Conservation (phyloP, 2,888 invertebrate genomes). For the Branchinecta sandiegonensis region DNA sequence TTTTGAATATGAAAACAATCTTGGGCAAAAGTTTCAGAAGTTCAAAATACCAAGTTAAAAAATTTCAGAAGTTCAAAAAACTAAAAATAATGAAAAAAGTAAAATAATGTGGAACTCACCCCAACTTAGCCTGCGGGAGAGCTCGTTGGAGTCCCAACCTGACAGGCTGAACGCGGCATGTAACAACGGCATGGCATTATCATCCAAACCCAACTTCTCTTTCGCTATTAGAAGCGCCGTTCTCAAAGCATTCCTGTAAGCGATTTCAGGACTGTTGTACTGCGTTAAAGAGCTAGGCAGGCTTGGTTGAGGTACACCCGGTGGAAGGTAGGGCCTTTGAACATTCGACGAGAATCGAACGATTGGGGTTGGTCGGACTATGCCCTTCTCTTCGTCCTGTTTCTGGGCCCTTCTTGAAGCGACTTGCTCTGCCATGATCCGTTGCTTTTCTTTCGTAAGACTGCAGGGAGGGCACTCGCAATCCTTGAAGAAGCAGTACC, state of each 20-base stretch:
- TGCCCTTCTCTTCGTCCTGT: constrained; percentile 8
- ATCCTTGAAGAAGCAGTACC: constrained; percentile 77
- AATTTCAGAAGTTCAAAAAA: no score
- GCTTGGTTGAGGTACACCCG: neutral
- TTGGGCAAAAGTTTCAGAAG: no score
- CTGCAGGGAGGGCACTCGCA: constrained; percentile 90
- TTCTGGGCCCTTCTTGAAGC: constrained; percentile 3
- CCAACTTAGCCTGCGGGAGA: no score
- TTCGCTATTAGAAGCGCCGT: neutral
- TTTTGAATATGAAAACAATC: no score
- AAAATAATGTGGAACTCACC: no score
- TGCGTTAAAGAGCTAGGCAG: neutral
- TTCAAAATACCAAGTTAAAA: no score
- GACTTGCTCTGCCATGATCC: constrained; percentile 95
- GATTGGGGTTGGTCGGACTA: neutral
- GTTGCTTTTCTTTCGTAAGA: constrained; percentile 80
- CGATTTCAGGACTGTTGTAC: neutral
- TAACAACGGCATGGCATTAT: neutral
- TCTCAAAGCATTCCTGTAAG: neutral
- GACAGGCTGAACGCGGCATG: neutral
- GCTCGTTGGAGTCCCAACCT: neutral
- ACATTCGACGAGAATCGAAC: neutral
- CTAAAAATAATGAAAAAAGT: no score
- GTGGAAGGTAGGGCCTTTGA: neutral
- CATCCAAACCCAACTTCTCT: neutral